Base-by-base conservation (phyloP, 92 coral and sea anemone species). In the Parazoanthus atlanticus region DNA sequence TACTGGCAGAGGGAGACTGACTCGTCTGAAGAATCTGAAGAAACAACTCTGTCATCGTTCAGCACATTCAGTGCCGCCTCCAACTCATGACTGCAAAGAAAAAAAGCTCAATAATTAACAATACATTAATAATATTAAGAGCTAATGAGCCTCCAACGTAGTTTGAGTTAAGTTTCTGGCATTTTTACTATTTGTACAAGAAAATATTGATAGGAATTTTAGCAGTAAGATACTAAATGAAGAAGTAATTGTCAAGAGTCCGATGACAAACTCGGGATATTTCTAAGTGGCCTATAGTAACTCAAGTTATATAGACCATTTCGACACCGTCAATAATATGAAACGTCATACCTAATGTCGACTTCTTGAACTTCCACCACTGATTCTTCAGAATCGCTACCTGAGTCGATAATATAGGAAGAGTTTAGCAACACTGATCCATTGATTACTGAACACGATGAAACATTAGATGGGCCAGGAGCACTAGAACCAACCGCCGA, bases 361-460 rank as follows among this genome's bases (percentile, higher is more conserved):
- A 76, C 58, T 76, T 19, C 58, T 38, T 76, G 47, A 40, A 46
- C 34, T 46, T 76, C 80, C 34, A 36, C 34, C 0, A 76, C 56
- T 16, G 80, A 76, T 76, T 38, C 80, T 5, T 76, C 80, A 11
- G 80, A 40, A 29, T 76, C 52, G 6, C 52, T 46, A 6, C 52
- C 52, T 0, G 11, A 46, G 52, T 46, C 52, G 11, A 46, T 77
- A 43, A 77, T 23, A 38, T 77, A 77, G 33, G 56, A 33, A 49
- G 81, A 77, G 31, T 77, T 77, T 23, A 77, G 43, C 33, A 77
- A 32, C 29, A 77, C 81, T 40, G 81, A 19, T 49, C 64, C 81
- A 77, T 77, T 43, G 32, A 77, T 25, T 33, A 77, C 31, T 77
- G 81, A 43, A 64, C 81, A 77, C 3, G 81, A 77, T 46, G 13